A percentile compares a stretch with the other conserved stretches of the same genome.
These are phyloP conservation scores for Brachionus plicatilis DNA, from an alignment of 1,140 invertebrate genomes.

Conservation along the genomic window DNA sequence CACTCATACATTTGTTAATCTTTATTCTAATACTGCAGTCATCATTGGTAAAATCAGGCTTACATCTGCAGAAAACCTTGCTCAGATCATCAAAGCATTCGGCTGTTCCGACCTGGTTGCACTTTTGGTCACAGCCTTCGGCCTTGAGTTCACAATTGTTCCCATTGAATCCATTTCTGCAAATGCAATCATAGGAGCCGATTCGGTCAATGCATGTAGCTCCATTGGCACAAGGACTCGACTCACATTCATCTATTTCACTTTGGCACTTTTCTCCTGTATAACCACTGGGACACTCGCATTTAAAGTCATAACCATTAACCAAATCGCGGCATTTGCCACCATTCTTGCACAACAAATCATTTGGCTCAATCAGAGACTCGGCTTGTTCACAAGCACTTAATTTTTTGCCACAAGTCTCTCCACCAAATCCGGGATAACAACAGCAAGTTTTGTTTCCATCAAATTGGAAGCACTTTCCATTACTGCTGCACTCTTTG, in stretches of 20 bases:
- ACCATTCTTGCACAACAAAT: slow-evolving; percentile 22
- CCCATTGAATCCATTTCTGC: slow-evolving; percentile 79
- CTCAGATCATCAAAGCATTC: slow-evolving; percentile 61
- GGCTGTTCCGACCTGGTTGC: slow-evolving; percentile 75
- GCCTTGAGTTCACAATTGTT: slow-evolving; percentile 42
- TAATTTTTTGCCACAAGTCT: not conserved
- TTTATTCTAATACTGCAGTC: slow-evolving; percentile 58
- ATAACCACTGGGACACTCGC: slow-evolving; percentile 38
- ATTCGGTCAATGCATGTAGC: slow-evolving; percentile 71
- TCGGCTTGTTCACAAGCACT: slow-evolving; percentile 27
- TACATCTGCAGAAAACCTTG: slow-evolving; percentile 69
- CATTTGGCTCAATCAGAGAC: not conserved
- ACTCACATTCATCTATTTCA: slow-evolving; percentile 82
- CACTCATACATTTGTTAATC: slow-evolving; percentile 12
- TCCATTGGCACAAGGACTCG: slow-evolving; percentile 76
- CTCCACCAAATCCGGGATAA: slow-evolving; percentile 1
- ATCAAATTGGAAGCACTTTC: slow-evolving; percentile 19
- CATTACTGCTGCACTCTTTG: slow-evolving; percentile 14
- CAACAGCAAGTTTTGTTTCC: not conserved
- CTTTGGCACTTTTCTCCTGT: slow-evolving; percentile 49
- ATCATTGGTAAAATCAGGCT: slow-evolving; percentile 74
- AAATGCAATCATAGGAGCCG: slow-evolving; percentile 72
- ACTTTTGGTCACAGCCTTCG: not conserved
- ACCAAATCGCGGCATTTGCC: not conserved
- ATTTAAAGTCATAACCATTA: slow-evolving; percentile 10